phyloP scores from a whole-genome alignment of 2,113 vertebrate genomes.

The Bambusicola thoracicus region DNA sequence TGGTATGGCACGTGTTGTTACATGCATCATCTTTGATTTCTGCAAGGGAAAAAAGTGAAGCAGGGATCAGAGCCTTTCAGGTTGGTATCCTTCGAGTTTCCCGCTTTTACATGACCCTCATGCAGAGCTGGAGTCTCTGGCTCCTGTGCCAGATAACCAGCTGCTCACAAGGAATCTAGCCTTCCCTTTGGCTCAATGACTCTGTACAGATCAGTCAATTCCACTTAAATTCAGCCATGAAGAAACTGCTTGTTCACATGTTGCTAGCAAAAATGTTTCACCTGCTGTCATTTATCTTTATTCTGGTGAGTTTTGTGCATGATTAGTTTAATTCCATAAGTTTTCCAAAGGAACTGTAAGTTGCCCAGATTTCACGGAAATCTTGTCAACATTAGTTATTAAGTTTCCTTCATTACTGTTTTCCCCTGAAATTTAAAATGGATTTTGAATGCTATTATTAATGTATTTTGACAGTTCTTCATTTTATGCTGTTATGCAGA shows the following conservation, averaged over 20 bases:
- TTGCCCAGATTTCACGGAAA: neutral
- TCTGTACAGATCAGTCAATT: neutral
- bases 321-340: neutral
- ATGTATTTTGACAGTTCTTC: rapidly evolving
- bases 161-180: neutral
- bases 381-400: neutral
- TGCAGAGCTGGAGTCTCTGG: neutral
- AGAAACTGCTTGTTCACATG: neutral
- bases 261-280: neutral
- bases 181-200: neutral
- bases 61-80: neutral
- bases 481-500: neutral
- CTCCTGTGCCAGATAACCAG: neutral
- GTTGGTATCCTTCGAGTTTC: neutral
- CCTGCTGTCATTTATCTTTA: neutral
- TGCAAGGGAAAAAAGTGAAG: slow-evolving; percentile 65
- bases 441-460: neutral
- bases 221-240: neutral
- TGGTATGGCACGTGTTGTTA: slow-evolving; percentile 86
- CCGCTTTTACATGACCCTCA: neutral
- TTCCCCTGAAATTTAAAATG: neutral
- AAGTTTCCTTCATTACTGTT: neutral
- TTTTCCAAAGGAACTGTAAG: neutral
- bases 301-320: neutral
- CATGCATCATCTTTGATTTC: slow-evolving; percentile 83